Percentiles rank a stretch among this genome's conserved stretches.
Conservation (phyloP, 2,113 vertebrate genomes). For the Clarias magur region DNA sequence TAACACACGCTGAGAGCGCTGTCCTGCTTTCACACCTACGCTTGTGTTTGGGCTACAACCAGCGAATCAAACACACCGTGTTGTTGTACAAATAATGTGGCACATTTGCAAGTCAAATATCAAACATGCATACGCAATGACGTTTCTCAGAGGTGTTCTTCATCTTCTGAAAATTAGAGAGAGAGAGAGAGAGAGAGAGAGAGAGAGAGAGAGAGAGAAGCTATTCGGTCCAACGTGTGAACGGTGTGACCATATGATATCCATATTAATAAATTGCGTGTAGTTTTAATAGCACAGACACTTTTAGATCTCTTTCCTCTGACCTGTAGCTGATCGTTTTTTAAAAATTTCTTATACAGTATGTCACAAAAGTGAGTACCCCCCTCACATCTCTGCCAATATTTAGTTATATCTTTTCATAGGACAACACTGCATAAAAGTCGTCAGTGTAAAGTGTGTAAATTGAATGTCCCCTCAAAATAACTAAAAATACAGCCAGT, state of each 20-base stretch:
- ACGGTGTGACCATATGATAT: background rate
- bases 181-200: no score
- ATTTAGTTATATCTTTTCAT: no score
- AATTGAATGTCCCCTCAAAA: no score
- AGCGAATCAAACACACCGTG: background rate
- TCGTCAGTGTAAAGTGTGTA: no score
- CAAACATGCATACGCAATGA: background rate
- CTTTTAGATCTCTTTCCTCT: no score
- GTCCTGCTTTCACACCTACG: background rate
- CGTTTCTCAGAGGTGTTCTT: background rate
- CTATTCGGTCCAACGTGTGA: background rate
- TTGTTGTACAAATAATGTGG: constrained; percentile 4
- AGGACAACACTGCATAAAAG: no score
- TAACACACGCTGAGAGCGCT: background rate
- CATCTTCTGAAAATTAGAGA: background rate
- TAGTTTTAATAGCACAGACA: no score
- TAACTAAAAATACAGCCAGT: no score
- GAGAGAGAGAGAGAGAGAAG: background rate
- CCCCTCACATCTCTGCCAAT: no score
- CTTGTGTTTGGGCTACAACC: constrained; percentile 11
- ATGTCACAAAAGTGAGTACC: no score
- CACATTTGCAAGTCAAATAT: constrained; percentile 26
- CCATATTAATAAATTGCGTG: background rate
- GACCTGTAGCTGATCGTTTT: no score
- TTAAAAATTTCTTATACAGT: no score